These are phyloP conservation scores for Pedionomus torquatus DNA, from an alignment of 2,113 vertebrate genomes.

Conservation along the genomic window DNA sequence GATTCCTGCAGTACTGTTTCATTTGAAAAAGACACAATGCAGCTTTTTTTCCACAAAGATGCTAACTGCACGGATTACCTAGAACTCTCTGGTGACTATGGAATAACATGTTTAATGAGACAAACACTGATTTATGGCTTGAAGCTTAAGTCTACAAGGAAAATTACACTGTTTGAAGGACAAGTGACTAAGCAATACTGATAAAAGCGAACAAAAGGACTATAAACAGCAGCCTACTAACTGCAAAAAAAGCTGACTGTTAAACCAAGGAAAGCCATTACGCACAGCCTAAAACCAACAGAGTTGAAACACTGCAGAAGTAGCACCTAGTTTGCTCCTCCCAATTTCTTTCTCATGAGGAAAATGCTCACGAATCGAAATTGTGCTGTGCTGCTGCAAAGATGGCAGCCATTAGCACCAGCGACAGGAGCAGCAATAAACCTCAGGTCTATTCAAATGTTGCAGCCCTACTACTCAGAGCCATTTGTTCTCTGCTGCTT, in stretches of 20 bases:
- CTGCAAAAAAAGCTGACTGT: neutral
- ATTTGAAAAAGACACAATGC: neutral
- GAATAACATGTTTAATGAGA: neutral
- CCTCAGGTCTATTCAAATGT: neutral
- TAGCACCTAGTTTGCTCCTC: neutral
- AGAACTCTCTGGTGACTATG: neutral
- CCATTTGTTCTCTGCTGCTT: neutral
- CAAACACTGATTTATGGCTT: neutral
- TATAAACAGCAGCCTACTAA: neutral
- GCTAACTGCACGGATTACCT: neutral
- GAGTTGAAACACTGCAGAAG: neutral
- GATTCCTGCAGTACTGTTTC: neutral
- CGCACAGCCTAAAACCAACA: neutral
- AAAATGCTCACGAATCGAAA: neutral
- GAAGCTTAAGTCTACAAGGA: neutral
- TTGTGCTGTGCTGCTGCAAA: neutral
- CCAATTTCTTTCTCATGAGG: too few relatives aligned
- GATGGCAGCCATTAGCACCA: neutral
- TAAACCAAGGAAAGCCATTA: neutral
- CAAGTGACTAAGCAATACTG: neutral
- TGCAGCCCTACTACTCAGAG: neutral
- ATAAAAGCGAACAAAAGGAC: neutral
- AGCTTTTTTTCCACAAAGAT: neutral
- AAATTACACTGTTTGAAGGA: neutral
- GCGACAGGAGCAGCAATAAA: neutral